Evolutionary conservation across 2,797 vertebrate genomes (phyloP).

Genomic region (Micromesistius poutassou): DNA sequence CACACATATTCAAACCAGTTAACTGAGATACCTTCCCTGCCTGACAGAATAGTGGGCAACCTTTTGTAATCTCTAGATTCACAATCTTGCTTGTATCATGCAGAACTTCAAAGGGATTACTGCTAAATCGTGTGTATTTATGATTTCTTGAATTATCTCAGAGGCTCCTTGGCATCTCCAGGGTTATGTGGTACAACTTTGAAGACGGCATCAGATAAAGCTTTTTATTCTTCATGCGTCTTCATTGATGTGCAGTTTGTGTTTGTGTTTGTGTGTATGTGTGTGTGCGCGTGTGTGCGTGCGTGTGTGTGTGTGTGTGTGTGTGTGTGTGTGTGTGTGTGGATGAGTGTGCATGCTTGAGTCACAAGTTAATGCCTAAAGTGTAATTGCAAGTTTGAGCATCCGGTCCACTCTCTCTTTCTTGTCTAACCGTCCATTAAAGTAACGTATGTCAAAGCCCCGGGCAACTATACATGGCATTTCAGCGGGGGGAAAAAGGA

Average conservation of each 20-base stretch:
- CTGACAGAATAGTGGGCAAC: no score
- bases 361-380: background rate
- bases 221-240: background rate
- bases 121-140: background rate
- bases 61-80: background rate
- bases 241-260: background rate
- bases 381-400: background rate
- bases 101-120: background rate
- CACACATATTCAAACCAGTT: no score
- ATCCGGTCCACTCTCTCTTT: background rate
- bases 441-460: background rate
- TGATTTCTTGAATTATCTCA: background rate
- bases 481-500: background rate
- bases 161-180: background rate
- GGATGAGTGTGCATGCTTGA: background rate
- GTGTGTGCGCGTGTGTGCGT: background rate
- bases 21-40: no score
- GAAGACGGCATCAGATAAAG: background rate
- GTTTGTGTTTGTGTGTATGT: background rate
- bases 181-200: background rate
- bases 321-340: no score
- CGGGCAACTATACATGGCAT: background rate
- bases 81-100: background rate
- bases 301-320: no score
- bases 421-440: background rate